Evolutionary conservation across 2,797 vertebrate species (phyloP).

Genomic region (Premnoplex brunnescens): DNA sequence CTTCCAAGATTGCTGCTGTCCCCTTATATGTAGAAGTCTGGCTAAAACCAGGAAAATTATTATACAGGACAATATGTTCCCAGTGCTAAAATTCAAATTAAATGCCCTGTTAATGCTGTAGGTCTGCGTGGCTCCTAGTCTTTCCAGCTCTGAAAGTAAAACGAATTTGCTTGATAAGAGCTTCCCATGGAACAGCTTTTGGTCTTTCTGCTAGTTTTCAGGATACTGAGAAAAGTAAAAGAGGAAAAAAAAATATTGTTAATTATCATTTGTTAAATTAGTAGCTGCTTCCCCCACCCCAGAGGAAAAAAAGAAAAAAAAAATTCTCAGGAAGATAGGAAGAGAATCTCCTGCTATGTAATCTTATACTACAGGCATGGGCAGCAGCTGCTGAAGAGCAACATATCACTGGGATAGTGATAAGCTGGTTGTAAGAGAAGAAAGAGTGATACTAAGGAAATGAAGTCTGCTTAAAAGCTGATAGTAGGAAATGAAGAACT

Average conservation of each 20-base stretch:
- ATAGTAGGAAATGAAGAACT: background rate
- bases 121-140: background rate
- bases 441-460: background rate
- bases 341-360: rapidly evolving
- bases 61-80: background rate
- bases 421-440: background rate
- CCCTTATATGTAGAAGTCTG: background rate
- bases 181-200: background rate
- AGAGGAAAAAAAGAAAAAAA: background rate
- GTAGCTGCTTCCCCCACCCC: background rate
- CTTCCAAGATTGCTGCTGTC: background rate
- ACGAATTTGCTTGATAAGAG: background rate
- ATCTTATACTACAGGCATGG: background rate
- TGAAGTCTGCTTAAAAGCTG: background rate
- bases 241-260: rapidly evolving
- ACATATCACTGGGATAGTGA: background rate
- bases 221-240: background rate
- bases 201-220: background rate
- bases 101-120: background rate
- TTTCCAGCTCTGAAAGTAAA: background rate
- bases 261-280: background rate
- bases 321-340: too few relatives aligned
- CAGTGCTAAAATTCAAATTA: background rate
- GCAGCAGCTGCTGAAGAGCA: background rate
- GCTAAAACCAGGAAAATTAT: background rate